phyloP scores from a whole-genome alignment of 2,888 invertebrate genomes.

The Acleris literana region DNA sequence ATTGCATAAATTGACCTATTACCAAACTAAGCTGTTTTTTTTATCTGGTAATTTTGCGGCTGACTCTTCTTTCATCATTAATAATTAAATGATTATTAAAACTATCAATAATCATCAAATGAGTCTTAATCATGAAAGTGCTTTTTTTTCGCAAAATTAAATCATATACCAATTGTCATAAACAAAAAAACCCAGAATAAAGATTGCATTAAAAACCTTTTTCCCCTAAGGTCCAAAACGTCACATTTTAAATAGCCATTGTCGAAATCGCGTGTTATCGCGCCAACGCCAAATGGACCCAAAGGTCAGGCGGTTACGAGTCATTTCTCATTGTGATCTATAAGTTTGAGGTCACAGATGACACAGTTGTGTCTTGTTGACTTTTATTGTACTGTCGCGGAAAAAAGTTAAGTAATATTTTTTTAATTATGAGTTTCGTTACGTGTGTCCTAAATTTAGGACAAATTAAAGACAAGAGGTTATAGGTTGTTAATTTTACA shows the following conservation, averaged over 20 bases:
- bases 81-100: too few species aligned
- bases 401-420: slow-evolving; percentile 1
- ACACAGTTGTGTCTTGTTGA: slow-evolving; percentile 13
- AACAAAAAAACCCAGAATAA: too few species aligned
- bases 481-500: too few species aligned
- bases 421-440: not conserved
- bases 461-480: not conserved
- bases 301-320: slow-evolving; percentile 15
- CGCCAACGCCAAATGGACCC: slow-evolving; percentile 9
- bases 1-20: too few species aligned
- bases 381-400: slow-evolving; percentile 13
- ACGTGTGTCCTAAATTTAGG: not conserved
- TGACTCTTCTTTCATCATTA: too few species aligned
- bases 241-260: slow-evolving; percentile 12
- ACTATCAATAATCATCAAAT: too few species aligned
- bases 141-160: too few species aligned
- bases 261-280: not conserved
- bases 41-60: too few species aligned
- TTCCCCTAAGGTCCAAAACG: slow-evolving; percentile 11
- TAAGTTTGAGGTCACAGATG: slow-evolving; percentile 16
- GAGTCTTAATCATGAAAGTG: too few species aligned
- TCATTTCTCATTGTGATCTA: slow-evolving; percentile 10
- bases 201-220: slow-evolving; percentile 3
- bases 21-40: too few species aligned
- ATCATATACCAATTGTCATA: too few species aligned